Conservation (phyloP, 1,140 invertebrate genomes). For the Megathymus violae region DNA sequence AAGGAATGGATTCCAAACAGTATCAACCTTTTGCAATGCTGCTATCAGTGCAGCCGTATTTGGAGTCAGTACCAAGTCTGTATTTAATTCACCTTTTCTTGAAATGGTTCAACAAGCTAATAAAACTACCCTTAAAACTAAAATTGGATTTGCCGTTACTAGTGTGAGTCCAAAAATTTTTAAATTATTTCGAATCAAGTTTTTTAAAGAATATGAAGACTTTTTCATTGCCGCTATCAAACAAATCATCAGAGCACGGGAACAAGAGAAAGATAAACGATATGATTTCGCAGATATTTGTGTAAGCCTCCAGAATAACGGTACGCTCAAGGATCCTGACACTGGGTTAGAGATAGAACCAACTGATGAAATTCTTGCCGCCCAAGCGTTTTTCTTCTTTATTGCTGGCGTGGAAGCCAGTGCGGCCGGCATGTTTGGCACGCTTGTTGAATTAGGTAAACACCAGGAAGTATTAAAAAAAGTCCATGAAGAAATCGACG, state of each 20-base stretch:
- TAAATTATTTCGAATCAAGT: conserved; percentile 37
- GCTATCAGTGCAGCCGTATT: conserved; percentile 51
- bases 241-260: conserved; percentile 44
- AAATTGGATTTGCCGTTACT: conserved; percentile 42
- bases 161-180: conserved; percentile 5
- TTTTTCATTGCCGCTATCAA: conserved; percentile 57
- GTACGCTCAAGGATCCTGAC: conserved; percentile 42
- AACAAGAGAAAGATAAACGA: conserved; percentile 43
- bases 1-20: conserved; percentile 30
- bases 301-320: conserved; percentile 49
- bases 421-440: conserved; percentile 80
- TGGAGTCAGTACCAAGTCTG: conserved; percentile 45
- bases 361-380: conserved; percentile 59
- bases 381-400: conserved; percentile 74
- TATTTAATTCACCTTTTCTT: conserved; percentile 53
- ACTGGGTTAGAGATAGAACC: conserved; percentile 50
- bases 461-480: conserved; percentile 83
- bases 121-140: conserved; percentile 28
- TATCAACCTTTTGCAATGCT: conserved; percentile 47
- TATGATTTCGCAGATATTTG: conserved; percentile 61
- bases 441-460: conserved; percentile 78
- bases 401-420: conserved; percentile 86
- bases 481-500: conserved; percentile 84
- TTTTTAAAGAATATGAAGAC: conserved; percentile 48
- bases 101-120: conserved; percentile 40